Base-by-base conservation (phyloP, 2,888 invertebrate species). In the Scrobipalpa costella region DNA sequence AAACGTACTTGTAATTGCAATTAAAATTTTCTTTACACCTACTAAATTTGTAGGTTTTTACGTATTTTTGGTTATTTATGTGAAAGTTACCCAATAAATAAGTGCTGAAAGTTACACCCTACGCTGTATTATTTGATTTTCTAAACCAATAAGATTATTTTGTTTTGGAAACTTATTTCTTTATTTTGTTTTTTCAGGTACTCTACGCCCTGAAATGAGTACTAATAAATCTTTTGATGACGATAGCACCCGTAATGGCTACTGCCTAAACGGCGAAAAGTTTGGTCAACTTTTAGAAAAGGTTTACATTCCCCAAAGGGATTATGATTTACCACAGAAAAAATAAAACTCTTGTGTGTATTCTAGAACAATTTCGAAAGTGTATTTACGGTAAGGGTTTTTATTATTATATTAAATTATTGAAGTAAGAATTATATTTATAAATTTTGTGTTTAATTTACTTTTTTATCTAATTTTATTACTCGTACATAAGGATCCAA, bases 241-340 rank as follows among this genome's bases (percentile, higher is more conserved):
- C 7, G 83, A 84, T 34, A 80, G 77, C 67, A 66, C 81, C 58
- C 68, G 71, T 60, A 71, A 71, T 61, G 71, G 83, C 52, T 87
- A 79, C 71, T 87, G 85, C 75, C 78, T 86, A 9, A 82, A 86
- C 68, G 80, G 81, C 27, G 84, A 85, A 67, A 81, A 83, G 74
- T 78, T 86, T 71, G 83, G 80, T 3, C 82, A 86, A 77, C 73
- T 88, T 71, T 86, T 88, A 62, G 85, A 88, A 65, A 86, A 80
- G 74, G 79, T 85, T 21, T 83, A 83, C 74, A 81, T 89, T 52
- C 50, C 50, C 7, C 50, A 52, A 52, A 52, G 50, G 21, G 50
- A 52, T 52, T 49, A 9, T 21, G 49, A 49, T 49, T 2, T 21
- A 9, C 7, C 19, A 0, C 17, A 19, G 19, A 52, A 52, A 52